Percentiles rank a stretch among this genome's conserved stretches.
These are phyloP conservation scores for Leuciscus waleckii DNA, from an alignment of 2,797 vertebrate genomes.

Conservation along the genomic window DNA sequence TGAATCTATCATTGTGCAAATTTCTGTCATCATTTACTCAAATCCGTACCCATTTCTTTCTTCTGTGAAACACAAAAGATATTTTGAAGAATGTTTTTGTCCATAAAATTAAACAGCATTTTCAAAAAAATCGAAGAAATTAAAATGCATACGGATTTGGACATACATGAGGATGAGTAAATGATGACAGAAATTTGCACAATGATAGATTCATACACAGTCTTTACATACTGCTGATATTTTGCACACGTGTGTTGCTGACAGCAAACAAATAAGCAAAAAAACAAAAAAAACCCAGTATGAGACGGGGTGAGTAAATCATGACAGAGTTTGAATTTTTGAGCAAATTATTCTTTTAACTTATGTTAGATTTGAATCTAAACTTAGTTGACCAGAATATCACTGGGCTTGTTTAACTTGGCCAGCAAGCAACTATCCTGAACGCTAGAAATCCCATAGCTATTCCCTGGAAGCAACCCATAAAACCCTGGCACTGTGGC, in stretches of 20 bases:
- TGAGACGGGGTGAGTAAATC: neutral
- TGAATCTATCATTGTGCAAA: neutral
- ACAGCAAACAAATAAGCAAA: neutral
- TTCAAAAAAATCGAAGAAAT: neutral
- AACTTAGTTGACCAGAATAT: neutral
- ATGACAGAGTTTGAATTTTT: neutral
- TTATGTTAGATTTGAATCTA: neutral
- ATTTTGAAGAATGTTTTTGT: neutral
- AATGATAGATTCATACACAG: neutral
- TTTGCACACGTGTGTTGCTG: constrained; percentile 15
- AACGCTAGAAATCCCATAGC: neutral
- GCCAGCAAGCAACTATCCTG: neutral
- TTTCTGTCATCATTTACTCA: neutral
- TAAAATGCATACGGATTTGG: neutral
- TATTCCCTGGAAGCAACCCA: constrained; percentile 4
- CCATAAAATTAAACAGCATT: neutral
- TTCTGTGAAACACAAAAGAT: neutral
- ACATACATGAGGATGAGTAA: neutral
- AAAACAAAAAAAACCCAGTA: neutral
- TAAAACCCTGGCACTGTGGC: constrained; percentile 1
- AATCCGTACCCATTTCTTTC: neutral
- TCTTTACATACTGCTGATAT: constrained; percentile 23
- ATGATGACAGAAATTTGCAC: neutral
- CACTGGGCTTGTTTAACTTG: neutral
- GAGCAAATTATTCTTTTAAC: neutral